Base-by-base conservation (phyloP, 2,888 invertebrate genomes). In the Adelognathus sp. region DNA sequence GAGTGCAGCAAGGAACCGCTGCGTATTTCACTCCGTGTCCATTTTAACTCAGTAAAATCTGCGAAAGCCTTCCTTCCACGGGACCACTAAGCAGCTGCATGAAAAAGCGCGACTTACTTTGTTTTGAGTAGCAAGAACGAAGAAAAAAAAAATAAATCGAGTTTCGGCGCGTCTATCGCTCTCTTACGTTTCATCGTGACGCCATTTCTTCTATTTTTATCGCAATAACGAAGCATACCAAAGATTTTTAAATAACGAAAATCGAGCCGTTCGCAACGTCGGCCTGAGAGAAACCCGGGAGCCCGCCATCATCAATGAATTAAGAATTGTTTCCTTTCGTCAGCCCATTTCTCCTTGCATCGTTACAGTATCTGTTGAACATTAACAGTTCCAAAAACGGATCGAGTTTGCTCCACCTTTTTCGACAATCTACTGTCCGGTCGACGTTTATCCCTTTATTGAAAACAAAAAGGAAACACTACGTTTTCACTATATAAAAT, bases 221-320 rank as follows among this genome's bases (percentile, higher is more conserved):
- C 86, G 86, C 88, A 88, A 88, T 88, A 87, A 88, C 83, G 84
- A 85, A 87, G 82, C 86, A 89, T 90, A 87, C 91, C 91, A 91
- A 91, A 90, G 91, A 91, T 88, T 86, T 85, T 87, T 80, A 81
- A 72, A 60, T 79, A 74, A 76, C 79, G 77, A 72, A 74, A 41
- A 29, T 46, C 14, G 63, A 73, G 31, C 33, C 50, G 31, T 16
- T 29, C 24, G 64, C 52, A 2, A 41, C 50, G 41, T 54, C 66
- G 63, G 46, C 56, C 70, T n/a, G n/a, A n/a, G n/a, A n/a, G 31
- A 71, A 52, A 70, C 54, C 60, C 24, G 36, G 46, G 36, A 63
- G 36, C 36, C 39, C 29, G 2, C 21, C n/a, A 46, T 36, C 56
- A 50, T 56, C 31, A 56, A 46, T 39, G 14, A 61, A 64, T 46